These are phyloP conservation scores for Phytoseiulus persimilis DNA, from an alignment of 2,888 invertebrate species.

Conservation along the genomic window DNA sequence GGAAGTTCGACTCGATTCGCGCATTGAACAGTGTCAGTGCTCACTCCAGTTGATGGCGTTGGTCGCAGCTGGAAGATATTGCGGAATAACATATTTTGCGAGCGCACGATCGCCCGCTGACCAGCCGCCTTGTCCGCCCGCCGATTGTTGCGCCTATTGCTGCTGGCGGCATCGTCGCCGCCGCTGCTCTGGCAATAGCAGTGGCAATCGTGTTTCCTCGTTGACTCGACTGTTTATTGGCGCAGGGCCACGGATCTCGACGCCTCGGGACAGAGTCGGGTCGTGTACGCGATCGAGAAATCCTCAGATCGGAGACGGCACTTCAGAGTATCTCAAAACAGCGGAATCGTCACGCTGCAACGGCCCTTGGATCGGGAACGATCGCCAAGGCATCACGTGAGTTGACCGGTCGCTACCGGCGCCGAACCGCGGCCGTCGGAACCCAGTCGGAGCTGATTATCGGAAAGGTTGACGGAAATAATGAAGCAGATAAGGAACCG, in stretches of 20 bases:
- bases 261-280: slow-evolving; percentile 65
- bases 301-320: slow-evolving; percentile 83
- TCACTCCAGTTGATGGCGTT: neutral
- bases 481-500: neutral
- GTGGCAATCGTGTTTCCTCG: neutral
- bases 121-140: neutral
- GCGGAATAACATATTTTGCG: neutral
- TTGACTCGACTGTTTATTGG: neutral
- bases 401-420: neutral
- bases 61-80: neutral
- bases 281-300: slow-evolving; percentile 76
- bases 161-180: neutral
- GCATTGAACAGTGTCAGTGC: slow-evolving; percentile 46
- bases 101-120: neutral
- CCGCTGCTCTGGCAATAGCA: neutral
- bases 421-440: neutral
- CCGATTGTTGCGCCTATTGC: neutral
- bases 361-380: slow-evolving; percentile 82
- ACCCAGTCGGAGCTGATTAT: neutral
- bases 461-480: neutral
- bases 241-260: slow-evolving; percentile 28
- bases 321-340: slow-evolving; percentile 80
- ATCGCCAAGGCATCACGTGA: slow-evolving; percentile 73
- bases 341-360: slow-evolving; percentile 82
- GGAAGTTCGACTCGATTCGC: slow-evolving; percentile 42